Percentiles rank a stretch among this genome's conserved stretches.
These are phyloP conservation scores for Isurus oxyrinchus DNA, from an alignment of 2,113 vertebrate genomes.

Conservation along the genomic window DNA sequence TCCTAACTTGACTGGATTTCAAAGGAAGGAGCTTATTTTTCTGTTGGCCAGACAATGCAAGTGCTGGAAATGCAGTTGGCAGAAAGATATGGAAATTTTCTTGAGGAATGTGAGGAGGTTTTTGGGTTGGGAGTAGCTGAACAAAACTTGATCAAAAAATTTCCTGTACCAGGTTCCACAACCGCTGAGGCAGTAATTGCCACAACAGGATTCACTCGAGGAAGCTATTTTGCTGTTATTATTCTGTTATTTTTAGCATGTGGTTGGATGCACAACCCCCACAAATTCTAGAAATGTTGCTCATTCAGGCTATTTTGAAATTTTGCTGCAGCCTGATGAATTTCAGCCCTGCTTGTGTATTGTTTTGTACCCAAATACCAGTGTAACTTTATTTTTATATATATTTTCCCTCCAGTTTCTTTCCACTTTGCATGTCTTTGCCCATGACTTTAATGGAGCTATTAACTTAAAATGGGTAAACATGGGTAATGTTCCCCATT, in stretches of 20 bases:
- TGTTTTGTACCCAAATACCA: not conserved
- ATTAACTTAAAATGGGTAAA: not conserved
- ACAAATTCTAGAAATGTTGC: not conserved
- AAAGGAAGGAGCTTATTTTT: conserved; percentile 1
- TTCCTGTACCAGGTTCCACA: not conserved
- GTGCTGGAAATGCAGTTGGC: not conserved
- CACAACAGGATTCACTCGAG: not conserved
- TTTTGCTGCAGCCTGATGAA: not conserved
- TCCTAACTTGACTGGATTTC: not conserved
- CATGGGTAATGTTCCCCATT: not conserved
- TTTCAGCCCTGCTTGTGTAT: not conserved
- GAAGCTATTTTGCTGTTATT: not conserved
- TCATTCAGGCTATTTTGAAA: not conserved
- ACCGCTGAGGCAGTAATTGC: conserved; percentile 15
- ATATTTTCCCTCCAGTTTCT: not conserved
- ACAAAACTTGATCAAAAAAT: not conserved
- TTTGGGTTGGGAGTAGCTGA: not conserved
- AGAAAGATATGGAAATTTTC: conserved; percentile 13
- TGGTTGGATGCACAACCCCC: not conserved
- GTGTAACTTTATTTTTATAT: not conserved
- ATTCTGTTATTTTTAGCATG: not conserved
- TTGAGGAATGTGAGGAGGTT: not conserved
- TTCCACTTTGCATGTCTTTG: not conserved
- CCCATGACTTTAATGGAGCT: not conserved
- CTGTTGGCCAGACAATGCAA: not conserved